These are phyloP conservation scores for Apeira syringaria DNA, from an alignment of 2,888 invertebrate species.

Conservation along the genomic window DNA sequence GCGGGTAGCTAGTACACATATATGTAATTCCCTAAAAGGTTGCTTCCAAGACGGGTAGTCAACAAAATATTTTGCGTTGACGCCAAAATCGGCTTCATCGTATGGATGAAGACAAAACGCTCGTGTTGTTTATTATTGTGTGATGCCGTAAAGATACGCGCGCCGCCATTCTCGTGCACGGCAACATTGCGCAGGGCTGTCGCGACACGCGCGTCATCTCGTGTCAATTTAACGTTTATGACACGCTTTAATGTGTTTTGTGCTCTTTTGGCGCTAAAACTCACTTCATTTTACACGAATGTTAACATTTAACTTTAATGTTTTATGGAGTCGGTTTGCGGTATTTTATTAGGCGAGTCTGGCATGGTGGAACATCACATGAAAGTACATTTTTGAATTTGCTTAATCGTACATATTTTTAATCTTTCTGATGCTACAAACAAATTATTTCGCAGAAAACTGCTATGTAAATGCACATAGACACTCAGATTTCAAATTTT, in stretches of 20 bases:
- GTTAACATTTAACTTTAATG: conserved; percentile 8
- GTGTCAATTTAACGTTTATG: conserved; percentile 14
- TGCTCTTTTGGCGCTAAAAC: conserved; percentile 2
- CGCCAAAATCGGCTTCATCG: conserved; percentile 20
- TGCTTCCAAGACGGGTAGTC: conserved; percentile 3
- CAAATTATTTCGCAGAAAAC: too few relatives aligned
- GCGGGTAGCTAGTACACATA: too few relatives aligned
- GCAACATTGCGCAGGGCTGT: conserved; percentile 34
- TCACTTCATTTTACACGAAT: conserved; percentile 10
- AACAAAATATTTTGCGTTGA: conserved; percentile 14
- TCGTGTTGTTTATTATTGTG: conserved; percentile 55
- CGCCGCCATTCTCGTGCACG: conserved; percentile 44
- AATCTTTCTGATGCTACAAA: too few relatives aligned
- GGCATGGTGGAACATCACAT: too few relatives aligned
- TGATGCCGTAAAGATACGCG: conserved; percentile 46
- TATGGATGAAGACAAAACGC: conserved; percentile 22
- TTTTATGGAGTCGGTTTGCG: conserved; percentile 1
- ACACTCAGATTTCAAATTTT: too few relatives aligned
- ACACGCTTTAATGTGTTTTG: conserved; percentile 11
- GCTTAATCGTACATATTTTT: too few relatives aligned
- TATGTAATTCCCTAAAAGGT: conserved; percentile 7
- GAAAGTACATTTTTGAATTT: too few relatives aligned
- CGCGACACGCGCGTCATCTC: conserved; percentile 23
- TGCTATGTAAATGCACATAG: too few relatives aligned
- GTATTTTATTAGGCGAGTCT: conserved; percentile 7